A percentile compares a stretch with the other conserved stretches of the same genome.
Conservation (phyloP, 2,113 vertebrate genomes). For the Paramormyrops kingsleyae region DNA sequence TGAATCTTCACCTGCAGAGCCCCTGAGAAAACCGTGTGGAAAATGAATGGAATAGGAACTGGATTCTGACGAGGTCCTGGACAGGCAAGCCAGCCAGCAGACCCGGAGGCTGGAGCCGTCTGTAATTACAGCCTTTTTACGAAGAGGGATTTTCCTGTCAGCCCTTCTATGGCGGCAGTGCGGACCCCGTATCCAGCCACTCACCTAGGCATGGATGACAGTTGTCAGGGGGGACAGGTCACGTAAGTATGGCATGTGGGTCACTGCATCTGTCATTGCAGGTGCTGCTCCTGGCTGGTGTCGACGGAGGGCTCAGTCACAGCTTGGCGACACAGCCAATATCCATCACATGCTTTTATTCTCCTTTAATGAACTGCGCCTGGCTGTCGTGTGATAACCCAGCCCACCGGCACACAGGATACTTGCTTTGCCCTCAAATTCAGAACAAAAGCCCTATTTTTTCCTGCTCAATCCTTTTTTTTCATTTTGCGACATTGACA, state of each 20-base stretch:
- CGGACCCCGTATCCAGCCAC: neutral
- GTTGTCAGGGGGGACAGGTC: neutral
- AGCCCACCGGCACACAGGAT: neutral
- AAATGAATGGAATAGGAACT: neutral
- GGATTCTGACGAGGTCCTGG: neutral
- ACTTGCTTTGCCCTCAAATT: neutral
- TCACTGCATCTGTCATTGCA: neutral
- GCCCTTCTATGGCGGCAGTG: neutral
- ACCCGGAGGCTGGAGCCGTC: neutral
- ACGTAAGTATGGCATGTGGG: neutral
- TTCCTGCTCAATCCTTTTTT: neutral
- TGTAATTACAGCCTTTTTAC: neutral
- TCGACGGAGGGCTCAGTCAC: slow-evolving; percentile 18
- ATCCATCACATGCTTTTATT: slow-evolving; percentile 1
- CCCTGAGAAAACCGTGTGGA: neutral
- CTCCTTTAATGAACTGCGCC: slow-evolving; percentile 8
- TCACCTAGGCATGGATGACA: neutral
- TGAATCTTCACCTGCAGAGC: neutral
- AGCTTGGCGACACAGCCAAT: slow-evolving; percentile 19
- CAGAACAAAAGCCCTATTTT: neutral
- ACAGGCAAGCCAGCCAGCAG: neutral
- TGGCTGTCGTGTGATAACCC: slow-evolving; percentile 22
- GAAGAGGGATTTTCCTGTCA: neutral
- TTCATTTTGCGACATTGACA: neutral
- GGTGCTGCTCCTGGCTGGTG: slow-evolving; percentile 10